A percentile compares a stretch with the other conserved stretches of the same genome.
These are phyloP conservation scores for Halichondria panicea DNA, from an alignment of 37 sponge, comb jelly and placozoan genomes.

Conservation along the genomic window DNA sequence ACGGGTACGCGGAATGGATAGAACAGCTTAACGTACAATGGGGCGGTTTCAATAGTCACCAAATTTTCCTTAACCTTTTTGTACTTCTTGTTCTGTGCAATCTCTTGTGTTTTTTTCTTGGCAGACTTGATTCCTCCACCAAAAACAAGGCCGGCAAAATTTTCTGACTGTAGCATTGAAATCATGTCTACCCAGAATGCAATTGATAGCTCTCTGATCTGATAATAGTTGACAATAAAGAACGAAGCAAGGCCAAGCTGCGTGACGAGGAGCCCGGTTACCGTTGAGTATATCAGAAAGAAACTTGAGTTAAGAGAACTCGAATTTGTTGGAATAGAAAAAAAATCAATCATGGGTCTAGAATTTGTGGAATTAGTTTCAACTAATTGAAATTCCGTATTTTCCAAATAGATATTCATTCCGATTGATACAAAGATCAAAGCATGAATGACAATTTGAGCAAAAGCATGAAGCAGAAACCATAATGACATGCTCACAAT, in stretches of 20 bases:
- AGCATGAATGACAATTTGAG: conserved; percentile 15
- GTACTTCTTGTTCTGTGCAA: conserved; percentile 11
- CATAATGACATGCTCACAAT: background rate
- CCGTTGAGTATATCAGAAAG: conserved; percentile 12
- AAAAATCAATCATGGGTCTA: no score
- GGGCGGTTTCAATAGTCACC: background rate
- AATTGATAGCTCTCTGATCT: conserved; percentile 15
- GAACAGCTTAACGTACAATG: background rate
- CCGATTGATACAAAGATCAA: conserved; percentile 17
- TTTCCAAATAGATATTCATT: conserved; percentile 39
- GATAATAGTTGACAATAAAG: conserved; percentile 41
- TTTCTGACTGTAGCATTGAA: conserved; percentile 25
- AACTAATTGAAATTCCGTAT: no score
- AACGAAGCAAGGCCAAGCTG: conserved; percentile 13
- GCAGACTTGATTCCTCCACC: background rate
- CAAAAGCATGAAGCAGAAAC: conserved; percentile 7
- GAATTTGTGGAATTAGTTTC: no score
- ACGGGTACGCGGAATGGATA: conserved; percentile 21
- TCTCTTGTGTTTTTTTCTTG: conserved; percentile 7
- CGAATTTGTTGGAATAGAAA: no score
- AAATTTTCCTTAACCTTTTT: conserved; percentile 13
- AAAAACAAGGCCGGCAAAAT: conserved; percentile 31
- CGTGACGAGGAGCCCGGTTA: conserved; percentile 31
- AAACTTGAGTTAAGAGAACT: background rate
- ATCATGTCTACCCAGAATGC: conserved; percentile 39